Evolutionary conservation across 1,140 invertebrate species (phyloP), one percentile per base, ranked within the genome.

Genomic region (Scaptomyza pallida): DNA sequence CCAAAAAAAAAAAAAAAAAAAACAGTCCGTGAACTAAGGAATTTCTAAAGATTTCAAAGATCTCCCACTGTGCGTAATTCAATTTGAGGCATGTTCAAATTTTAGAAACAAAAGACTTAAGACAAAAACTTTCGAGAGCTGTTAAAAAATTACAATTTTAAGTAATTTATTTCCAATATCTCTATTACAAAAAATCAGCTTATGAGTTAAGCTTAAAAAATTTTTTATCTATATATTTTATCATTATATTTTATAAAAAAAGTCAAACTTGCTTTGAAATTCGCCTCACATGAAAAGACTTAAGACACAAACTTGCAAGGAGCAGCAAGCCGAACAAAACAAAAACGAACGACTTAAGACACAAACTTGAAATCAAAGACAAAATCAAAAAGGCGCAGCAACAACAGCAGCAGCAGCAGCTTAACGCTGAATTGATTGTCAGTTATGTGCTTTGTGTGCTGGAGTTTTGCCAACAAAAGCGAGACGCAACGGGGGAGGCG

Each of bases 391-490:
- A 81, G 54, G 62, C 37, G 57, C 62, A 60, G 55, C 37, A 59
- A 55, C 52, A 23, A 16, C 37, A 37, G 43, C 54, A 64, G 60
- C 72, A 23, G 23, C 37, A 37, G 43, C 54, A 64, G 60, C 72
- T 83, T 79, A 75, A 85, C n/a, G 76, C 50, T 56, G 75, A 76
- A 80, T 85, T 86, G 80, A 85, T 80, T 85, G 76, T 77, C 79
- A 81, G 78, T 64, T 73, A 82, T 81, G 33, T 72, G 78, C 78
- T 78, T 68, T 74, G 72, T 72, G 74, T 74, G 72, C 69, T 71
- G 57, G 51, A 65, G 63, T 70, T 51, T 56, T 26, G 47, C 57
- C 19, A 56, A 40, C 72, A 13, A 62, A n/a, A 68, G 51, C 57
- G 56, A 64, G 63, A 43, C 41, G 33, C 30, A 17, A 21, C 30